A percentile compares a stretch with the other conserved stretches of the same genome.
Evolutionary conservation across 2,113 vertebrate genomes (phyloP).

Genomic region (Notothenia coriiceps): DNA sequence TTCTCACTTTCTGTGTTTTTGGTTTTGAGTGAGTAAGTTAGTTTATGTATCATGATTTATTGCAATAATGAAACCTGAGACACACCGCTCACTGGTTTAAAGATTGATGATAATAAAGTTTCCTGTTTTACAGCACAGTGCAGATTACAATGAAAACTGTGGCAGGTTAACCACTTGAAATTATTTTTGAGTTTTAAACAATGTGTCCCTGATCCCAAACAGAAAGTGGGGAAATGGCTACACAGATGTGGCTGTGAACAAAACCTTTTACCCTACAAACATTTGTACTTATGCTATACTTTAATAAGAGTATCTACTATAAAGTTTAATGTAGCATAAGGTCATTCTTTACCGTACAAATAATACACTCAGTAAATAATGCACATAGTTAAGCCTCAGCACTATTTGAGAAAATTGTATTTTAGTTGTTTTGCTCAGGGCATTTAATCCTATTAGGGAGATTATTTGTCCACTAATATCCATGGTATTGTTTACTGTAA

Average conservation of each 20-base stretch:
- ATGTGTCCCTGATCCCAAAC: not conserved
- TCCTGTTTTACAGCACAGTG: not conserved
- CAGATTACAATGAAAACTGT: not conserved
- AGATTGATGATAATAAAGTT: not conserved
- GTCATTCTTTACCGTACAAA: not conserved
- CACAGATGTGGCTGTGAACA: too few species aligned
- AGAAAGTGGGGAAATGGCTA: not conserved
- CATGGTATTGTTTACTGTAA: not conserved
- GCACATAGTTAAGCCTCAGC: not conserved
- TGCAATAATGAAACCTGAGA: slow-evolving; percentile 17
- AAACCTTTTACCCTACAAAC: too few species aligned
- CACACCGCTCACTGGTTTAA: slow-evolving; percentile 4
- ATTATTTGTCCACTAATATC: not conserved
- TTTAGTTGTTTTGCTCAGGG: not conserved
- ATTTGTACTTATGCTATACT: too few species aligned
- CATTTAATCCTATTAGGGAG: not conserved
- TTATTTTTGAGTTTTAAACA: not conserved
- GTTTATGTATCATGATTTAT: slow-evolving; percentile 11
- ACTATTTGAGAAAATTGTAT: not conserved
- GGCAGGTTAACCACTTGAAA: not conserved
- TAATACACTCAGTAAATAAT: not conserved
- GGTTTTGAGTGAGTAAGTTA: slow-evolving; percentile 9
- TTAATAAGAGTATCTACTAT: too few species aligned
- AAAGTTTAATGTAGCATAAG: not conserved
- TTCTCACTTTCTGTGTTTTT: slow-evolving; percentile 20